Base-by-base conservation (phyloP, 1,140 invertebrate species). In the Chelonus insularis region DNA sequence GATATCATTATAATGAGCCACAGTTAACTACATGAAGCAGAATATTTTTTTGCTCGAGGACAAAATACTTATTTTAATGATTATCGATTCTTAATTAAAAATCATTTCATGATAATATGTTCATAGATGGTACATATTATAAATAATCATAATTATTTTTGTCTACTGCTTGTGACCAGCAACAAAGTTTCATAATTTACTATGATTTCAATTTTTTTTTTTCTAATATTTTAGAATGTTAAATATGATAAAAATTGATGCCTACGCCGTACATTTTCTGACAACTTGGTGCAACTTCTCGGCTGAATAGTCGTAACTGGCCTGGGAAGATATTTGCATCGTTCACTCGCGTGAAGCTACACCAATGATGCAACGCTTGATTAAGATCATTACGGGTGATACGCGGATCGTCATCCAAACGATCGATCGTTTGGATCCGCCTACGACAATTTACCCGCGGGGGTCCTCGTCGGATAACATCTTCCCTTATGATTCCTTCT, bases 341-440 rank as follows among this genome's bases (percentile, higher is more conserved):
- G 52, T 45, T 16, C 41, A 43, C 14, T 16, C 41, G 32, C n/a
- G 34, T n/a, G 51, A 55, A 43, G 39, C 52, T 14, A 21, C 52
- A 56, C 39, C 55, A 47, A 47, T 65, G 64, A 65, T 65, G 64
- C 56, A 65, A 65, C 43, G 47, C 51, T 58, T 60, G 64, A 66
- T 66, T 63, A 66, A 60, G 64, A 66, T 66, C 64, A 60, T 66
- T 63, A 60, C 54, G 51, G 57, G 47, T 60, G 57, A 66, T 63
- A 66, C 36, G 61, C 43, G 29, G 61, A 63, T 66, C 64, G 64
- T 66, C 64, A 66, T 63, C 61, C 37, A 8, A 11, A 16, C 59
- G 37, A 61, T 61, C 59, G 51, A 61, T 61, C 37, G 29, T 14
- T 47, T 12, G 51, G 59, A 61, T 61, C 59, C 59, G 50, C 59